Evolutionary conservation across 2,113 vertebrate species (phyloP).

Genomic region (Melanerpes formicivorus): DNA sequence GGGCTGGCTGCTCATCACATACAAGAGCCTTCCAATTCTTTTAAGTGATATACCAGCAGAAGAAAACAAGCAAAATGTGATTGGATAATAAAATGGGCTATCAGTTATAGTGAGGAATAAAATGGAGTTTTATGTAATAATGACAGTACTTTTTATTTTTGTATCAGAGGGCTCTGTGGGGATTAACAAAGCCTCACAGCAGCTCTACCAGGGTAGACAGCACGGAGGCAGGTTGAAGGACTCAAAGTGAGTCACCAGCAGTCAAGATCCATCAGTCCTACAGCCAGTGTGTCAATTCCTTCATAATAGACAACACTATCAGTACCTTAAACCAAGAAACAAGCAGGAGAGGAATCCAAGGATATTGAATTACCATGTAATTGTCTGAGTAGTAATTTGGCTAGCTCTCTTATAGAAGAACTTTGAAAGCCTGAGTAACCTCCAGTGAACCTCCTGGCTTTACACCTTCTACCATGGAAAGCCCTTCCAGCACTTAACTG

Average conservation of each 20-base stretch:
- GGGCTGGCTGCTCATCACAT: constrained; percentile 20
- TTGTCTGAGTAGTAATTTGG: background rate
- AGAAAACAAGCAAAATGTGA: background rate
- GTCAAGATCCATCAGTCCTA: background rate
- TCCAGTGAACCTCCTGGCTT: background rate
- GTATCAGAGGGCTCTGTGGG: background rate
- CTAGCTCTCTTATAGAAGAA: background rate
- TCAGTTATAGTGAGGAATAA: background rate
- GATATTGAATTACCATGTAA: background rate
- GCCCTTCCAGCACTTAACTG: background rate
- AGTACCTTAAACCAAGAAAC: background rate
- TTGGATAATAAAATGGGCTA: background rate
- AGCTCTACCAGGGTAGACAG: background rate
- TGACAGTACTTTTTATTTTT: background rate
- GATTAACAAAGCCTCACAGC: background rate
- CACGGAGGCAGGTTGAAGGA: background rate
- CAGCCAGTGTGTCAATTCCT: background rate
- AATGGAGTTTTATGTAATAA: background rate
- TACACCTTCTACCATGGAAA: background rate
- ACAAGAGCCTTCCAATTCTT: constrained; percentile 7
- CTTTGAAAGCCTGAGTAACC: background rate
- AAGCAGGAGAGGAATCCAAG: background rate
- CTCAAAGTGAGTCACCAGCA: background rate
- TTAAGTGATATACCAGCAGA: background rate
- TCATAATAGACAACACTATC: background rate